Evolutionary conservation across 2,888 invertebrate species (phyloP), one percentile per base, ranked within the genome.

Genomic region (Tillus elongatus): DNA sequence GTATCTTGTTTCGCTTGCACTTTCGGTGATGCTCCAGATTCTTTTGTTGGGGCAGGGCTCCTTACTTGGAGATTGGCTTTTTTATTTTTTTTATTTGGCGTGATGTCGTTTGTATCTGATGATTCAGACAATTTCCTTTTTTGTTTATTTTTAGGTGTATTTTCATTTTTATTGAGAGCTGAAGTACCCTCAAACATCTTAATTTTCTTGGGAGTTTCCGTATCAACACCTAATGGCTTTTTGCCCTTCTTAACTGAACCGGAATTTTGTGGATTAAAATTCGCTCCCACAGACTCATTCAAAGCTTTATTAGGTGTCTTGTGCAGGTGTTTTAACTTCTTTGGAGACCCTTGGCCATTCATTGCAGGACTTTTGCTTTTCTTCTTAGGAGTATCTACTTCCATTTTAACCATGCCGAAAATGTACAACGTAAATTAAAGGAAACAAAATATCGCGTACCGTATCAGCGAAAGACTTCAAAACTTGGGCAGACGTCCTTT

Each of bases 171-270:
- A 39, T 39, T 36, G 2, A 46, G 30, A 13, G 38, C 39, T 27
- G 40, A 37, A 2, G 50, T 49, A 11, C 47, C 53, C 19, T 40
- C 35, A 38, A 49, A 47, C 8, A 43, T 47, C 16, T 48, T 39
- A 8, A 43, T 30, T 37, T 46, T 46, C 15, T 43, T 38, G 4
- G 37, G 34, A 10, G 47, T 30, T 9, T 30, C 36, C 13, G 15
- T 16, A 11, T 32, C 30, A 4, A 34, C n/a, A 8, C 6, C 19
- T 19, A 8, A 3, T 11, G n/a, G 3, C 2, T 26, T 26, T 3
- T 26, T 26, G 3, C 11, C 27, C 11, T 2, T 11, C 2, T 26
- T 26, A 26, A 4, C 3, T 26, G 27, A 8, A 8, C 24, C 8
- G 8, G 6, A 2, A n/a, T 3, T 3, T 26, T 26, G n/a, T 11